Conservation (phyloP, 2,797 vertebrate species). For the Erethizon dorsatum region DNA sequence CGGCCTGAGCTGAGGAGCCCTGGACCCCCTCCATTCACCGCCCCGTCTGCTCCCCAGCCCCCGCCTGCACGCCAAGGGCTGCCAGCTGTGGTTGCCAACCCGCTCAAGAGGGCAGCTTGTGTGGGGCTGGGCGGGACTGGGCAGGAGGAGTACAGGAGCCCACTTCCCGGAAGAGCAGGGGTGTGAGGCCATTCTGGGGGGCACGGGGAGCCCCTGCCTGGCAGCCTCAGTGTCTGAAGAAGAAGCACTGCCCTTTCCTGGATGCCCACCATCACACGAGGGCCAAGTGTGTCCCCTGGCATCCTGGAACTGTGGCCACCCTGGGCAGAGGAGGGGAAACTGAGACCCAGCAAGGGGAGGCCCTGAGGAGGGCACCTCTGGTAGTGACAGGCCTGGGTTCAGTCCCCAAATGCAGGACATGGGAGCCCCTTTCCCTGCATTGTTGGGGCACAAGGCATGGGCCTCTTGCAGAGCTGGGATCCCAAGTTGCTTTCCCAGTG, state of each 20-base stretch:
- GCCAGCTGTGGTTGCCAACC: rapidly evolving
- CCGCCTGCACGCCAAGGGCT: not conserved
- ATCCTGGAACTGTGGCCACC: rapidly evolving
- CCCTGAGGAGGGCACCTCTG: rapidly evolving
- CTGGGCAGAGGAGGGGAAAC: not conserved
- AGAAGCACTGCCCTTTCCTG: not conserved
- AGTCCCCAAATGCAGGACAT: not conserved
- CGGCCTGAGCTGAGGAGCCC: not conserved
- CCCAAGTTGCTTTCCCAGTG: rapidly evolving
- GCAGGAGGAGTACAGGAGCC: rapidly evolving
- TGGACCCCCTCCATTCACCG: rapidly evolving
- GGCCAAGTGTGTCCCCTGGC: not conserved
- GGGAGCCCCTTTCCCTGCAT: not conserved
- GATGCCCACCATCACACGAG: rapidly evolving
- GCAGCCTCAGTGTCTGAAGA: too few species aligned
- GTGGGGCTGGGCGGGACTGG: not conserved
- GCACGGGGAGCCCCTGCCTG: too few species aligned
- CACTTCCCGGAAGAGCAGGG: rapidly evolving
- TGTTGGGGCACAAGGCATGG: not conserved
- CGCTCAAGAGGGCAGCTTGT: rapidly evolving
- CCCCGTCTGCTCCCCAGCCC: not conserved
- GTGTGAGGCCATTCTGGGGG: not conserved
- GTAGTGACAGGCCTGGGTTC: rapidly evolving
- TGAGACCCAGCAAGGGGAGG: not conserved
- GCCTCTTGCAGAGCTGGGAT: not conserved